Percentiles rank a stretch among this genome's conserved stretches.
These are phyloP conservation scores for Sus cebifrons DNA, from an alignment of 2,797 vertebrate species.

Conservation along the genomic window DNA sequence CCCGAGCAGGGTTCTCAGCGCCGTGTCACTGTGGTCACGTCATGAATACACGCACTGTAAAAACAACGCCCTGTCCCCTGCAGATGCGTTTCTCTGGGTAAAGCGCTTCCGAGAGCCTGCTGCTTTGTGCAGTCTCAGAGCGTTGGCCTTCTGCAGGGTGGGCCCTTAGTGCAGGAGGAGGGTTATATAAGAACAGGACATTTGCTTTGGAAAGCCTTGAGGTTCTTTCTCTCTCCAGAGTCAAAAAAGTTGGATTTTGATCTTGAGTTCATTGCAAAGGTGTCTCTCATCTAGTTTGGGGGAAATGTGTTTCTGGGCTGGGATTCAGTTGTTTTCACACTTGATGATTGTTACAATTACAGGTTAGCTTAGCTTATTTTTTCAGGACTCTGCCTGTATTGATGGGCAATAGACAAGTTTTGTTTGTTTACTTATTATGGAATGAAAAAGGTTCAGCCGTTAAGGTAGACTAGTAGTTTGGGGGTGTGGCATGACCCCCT, in stretches of 20 bases:
- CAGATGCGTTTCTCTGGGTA: neutral
- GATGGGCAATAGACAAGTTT: neutral
- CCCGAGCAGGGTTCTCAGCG: conserved; percentile 74
- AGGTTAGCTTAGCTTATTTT: conserved; percentile 67
- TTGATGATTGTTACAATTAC: conserved; percentile 66
- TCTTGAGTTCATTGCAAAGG: conserved; percentile 68
- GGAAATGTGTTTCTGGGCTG: conserved; percentile 66
- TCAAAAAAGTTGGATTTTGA: conserved; percentile 66
- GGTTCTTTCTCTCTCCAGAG: conserved; percentile 68
- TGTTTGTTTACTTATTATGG: conserved; percentile 60
- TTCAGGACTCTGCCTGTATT: conserved; percentile 44
- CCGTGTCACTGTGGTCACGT: neutral
- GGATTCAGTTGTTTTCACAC: conserved; percentile 69
- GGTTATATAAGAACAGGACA: conserved; percentile 63
- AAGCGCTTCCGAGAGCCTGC: conserved; percentile 17
- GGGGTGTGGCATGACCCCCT: neutral
- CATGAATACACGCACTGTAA: neutral
- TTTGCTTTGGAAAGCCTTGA: conserved; percentile 78
- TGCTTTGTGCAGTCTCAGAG: conserved; percentile 27
- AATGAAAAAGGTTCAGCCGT: conserved; percentile 12
- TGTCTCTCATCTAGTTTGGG: conserved; percentile 75
- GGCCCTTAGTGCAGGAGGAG: neutral
- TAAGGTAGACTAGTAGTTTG: neutral
- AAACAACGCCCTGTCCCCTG: neutral
- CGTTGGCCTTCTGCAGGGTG: neutral